Base-by-base conservation (phyloP, 2,797 vertebrate species). In the Buphagus erythrorhynchus region DNA sequence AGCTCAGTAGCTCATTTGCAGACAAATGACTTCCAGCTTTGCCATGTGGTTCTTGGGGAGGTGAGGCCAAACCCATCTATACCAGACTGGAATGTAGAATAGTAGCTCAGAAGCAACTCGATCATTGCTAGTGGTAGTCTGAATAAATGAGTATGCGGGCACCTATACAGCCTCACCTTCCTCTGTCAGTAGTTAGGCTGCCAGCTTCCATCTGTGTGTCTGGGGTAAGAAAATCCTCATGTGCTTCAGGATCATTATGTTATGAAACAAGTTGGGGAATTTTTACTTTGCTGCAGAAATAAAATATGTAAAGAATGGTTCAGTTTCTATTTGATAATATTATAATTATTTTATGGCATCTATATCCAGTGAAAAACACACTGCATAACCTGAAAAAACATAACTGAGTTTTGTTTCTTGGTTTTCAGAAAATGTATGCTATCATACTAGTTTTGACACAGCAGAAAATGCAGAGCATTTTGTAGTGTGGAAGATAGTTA, bases 401-500 rank as follows among this genome's bases (percentile, higher is more conserved):
- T 38, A 80, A 48, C 42, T 85, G 79, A 86, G 63, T 94, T 94
- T 95, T 88, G n/a, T 73, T 90, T 65, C 52, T 58, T 76, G 69
- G 45, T 75, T 95, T 97, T 97, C 80, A 86, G 87, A 91, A 91
- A 94, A 79, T 51, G 58, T 92, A 62, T 49, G 59, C 28, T 90
- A 58, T 92, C 42, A 35, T 75, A 52, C 62, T 91, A 6, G 5
- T 88, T 95, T 88, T 81, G 68, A 80, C 78, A 71, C 31, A 74
- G 48, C 38, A 77, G 86, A 96, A 96, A 94, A 87, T 74, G 95
- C 72, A 94, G 57, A 58, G 3, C 72, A 92, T 95, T 97, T 97
- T 93, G 66, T 86, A 95, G 76, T 18, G 22, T 91, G 83, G 86
- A 97, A 97, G 96, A 96, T 96, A 96, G 93, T 90, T 97, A 97